These are phyloP conservation scores for Piprites chloris DNA, from an alignment of 2,113 vertebrate genomes.

Conservation along the genomic window DNA sequence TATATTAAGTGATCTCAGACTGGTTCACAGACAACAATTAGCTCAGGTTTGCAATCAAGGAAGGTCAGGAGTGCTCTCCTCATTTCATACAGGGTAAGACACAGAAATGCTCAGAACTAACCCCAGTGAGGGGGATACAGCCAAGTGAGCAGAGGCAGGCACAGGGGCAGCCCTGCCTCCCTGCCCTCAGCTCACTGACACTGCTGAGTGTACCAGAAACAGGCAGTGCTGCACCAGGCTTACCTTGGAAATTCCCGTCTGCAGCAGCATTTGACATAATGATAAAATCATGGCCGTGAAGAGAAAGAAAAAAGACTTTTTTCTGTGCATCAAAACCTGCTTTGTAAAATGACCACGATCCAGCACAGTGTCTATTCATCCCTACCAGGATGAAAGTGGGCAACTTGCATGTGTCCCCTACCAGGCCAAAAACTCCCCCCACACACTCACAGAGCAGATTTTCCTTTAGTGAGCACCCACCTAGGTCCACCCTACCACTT, in stretches of 20 bases:
- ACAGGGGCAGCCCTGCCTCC: background rate
- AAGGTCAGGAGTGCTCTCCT: background rate
- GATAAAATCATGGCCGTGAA: background rate
- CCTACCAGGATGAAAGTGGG: background rate
- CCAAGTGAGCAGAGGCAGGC: background rate
- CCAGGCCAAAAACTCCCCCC: background rate
- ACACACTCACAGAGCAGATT: background rate
- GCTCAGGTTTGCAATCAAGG: background rate
- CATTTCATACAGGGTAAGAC: background rate
- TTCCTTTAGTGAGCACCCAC: background rate
- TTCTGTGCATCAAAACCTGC: background rate
- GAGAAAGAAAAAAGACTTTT: background rate
- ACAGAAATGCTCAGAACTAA: background rate
- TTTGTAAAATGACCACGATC: background rate
- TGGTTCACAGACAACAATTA: background rate
- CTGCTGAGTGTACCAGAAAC: background rate
- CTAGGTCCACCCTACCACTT: background rate
- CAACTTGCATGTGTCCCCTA: background rate
- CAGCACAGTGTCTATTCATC: background rate
- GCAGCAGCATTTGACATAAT: background rate
- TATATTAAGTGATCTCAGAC: background rate
- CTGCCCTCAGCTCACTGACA: background rate
- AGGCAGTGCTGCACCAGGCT: background rate
- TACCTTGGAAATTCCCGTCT: background rate
- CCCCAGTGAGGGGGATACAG: background rate